Percentiles rank a stretch among this genome's conserved stretches.
These are phyloP conservation scores for Macrobrachium nipponense DNA, from an alignment of 1,140 invertebrate genomes.

Conservation along the genomic window DNA sequence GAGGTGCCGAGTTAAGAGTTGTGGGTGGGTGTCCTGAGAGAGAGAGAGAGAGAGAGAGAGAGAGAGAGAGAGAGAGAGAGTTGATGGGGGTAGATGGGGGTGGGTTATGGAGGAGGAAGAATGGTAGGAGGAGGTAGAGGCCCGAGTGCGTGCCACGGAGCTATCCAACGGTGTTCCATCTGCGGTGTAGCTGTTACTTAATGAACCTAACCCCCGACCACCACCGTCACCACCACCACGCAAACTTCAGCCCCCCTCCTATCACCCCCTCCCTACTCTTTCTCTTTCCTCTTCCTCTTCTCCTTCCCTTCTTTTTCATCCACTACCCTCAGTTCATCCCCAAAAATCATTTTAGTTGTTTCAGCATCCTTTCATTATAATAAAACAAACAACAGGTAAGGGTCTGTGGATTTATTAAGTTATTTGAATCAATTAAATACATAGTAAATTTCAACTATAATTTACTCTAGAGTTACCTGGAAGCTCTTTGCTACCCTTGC, in stretches of 20 bases:
- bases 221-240: constrained; percentile 15
- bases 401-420: no score
- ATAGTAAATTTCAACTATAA: no score
- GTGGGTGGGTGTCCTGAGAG: background rate
- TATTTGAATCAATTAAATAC: no score
- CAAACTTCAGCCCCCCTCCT: background rate
- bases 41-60: constrained; percentile 29
- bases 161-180: background rate
- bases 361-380: background rate
- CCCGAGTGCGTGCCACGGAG: background rate
- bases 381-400: background rate
- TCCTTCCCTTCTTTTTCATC: background rate
- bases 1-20: no score
- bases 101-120: background rate
- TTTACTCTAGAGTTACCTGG: no score
- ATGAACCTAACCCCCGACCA: constrained; percentile 5
- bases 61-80: constrained; percentile 30
- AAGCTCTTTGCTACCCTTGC: no score
- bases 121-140: background rate
- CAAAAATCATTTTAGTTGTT: background rate
- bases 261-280: background rate
- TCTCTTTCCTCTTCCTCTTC: background rate
- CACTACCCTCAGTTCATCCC: background rate
- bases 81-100: constrained; percentile 1
- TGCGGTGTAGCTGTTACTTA: constrained; percentile 18